These are phyloP conservation scores for Elysia chlorotica DNA, from an alignment of 1,140 invertebrate genomes.

Conservation along the genomic window DNA sequence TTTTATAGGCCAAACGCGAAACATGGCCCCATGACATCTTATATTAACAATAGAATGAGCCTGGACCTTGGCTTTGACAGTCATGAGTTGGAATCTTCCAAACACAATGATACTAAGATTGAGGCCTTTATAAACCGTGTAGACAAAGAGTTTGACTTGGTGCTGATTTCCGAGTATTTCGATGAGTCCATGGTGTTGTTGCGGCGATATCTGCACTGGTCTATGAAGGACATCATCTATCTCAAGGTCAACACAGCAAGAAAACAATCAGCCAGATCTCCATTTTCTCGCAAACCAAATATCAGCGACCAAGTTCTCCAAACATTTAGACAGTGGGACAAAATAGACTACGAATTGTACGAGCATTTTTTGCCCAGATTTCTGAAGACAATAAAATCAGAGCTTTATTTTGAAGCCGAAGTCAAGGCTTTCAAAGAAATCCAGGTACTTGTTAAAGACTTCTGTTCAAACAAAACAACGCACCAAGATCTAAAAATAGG, in stretches of 20 bases:
- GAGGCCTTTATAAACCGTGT: slow-evolving; percentile 21
- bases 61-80: slow-evolving; percentile 32
- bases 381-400: no score
- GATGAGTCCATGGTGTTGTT: slow-evolving; percentile 66
- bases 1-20: background rate
- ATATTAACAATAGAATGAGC: slow-evolving; percentile 9
- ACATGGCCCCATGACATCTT: background rate
- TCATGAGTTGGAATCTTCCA: background rate
- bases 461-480: no score
- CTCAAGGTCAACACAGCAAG: slow-evolving; percentile 14
- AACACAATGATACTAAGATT: background rate
- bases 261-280: no score
- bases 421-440: no score
- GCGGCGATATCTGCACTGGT: slow-evolving; percentile 63
- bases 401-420: no score
- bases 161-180: slow-evolving; percentile 66
- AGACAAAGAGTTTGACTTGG: slow-evolving; percentile 58
- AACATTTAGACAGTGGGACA: no score
- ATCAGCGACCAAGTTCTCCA: no score
- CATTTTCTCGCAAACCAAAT: no score
- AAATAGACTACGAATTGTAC: no score
- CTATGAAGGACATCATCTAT: slow-evolving; percentile 35
- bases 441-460: no score
- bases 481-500: no score
- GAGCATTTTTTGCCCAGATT: no score